Percentiles rank a stretch among this genome's conserved stretches.
Evolutionary conservation across 2,888 invertebrate genomes (phyloP).

Genomic region (Andrena dorsata): DNA sequence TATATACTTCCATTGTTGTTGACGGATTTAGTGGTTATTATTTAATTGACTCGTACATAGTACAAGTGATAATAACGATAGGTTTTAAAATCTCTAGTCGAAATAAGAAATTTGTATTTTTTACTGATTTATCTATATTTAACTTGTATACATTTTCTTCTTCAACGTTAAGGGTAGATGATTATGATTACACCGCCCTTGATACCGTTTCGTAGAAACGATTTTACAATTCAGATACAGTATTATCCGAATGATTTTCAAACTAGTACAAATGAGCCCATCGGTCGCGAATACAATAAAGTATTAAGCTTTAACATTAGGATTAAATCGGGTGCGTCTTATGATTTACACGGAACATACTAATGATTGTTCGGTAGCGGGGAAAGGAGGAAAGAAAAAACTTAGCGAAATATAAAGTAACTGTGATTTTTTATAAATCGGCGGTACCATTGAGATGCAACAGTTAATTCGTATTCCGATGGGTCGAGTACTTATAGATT

Average conservation of each 20-base stretch:
- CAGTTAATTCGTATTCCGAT: slow-evolving; percentile 45
- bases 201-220: slow-evolving; percentile 42
- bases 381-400: background rate
- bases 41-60: slow-evolving; percentile 55
- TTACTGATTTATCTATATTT: slow-evolving; percentile 58
- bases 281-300: slow-evolving; percentile 40
- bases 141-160: slow-evolving; percentile 48
- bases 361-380: slow-evolving; percentile 6
- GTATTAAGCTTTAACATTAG: slow-evolving; percentile 36
- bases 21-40: slow-evolving; percentile 60
- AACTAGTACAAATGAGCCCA: slow-evolving; percentile 34
- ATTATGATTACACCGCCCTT: slow-evolving; percentile 36
- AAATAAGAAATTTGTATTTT: slow-evolving; percentile 61
- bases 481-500: slow-evolving; percentile 37
- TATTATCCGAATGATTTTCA: slow-evolving; percentile 43
- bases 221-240: slow-evolving; percentile 30
- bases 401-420: slow-evolving; percentile 27
- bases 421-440: slow-evolving; percentile 59
- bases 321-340: slow-evolving; percentile 15
- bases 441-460: slow-evolving; percentile 30
- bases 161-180: slow-evolving; percentile 31
- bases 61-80: slow-evolving; percentile 62
- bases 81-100: slow-evolving; percentile 69
- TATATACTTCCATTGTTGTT: slow-evolving; percentile 65
- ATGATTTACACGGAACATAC: slow-evolving; percentile 18